A percentile compares a stretch with the other conserved stretches of the same genome.
phyloP scores from a whole-genome alignment of 1,140 invertebrate species.

The Atta texana region DNA sequence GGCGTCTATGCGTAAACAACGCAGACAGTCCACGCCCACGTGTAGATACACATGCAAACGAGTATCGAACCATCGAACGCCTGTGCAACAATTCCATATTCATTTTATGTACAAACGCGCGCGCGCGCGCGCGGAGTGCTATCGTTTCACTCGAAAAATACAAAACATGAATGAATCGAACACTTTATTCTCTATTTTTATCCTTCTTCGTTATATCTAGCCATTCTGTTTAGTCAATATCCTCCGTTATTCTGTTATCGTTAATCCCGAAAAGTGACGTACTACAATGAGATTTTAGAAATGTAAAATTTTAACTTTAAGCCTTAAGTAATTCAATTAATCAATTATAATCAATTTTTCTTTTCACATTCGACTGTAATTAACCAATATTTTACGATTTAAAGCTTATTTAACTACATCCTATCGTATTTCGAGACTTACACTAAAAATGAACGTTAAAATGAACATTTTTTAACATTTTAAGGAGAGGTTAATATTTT shows the following conservation, averaged over 20 bases:
- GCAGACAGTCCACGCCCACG: slow-evolving; percentile 8
- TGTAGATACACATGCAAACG: slow-evolving; percentile 5
- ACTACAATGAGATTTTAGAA: too few relatives aligned
- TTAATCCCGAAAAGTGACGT: too few relatives aligned
- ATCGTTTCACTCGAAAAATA: background rate
- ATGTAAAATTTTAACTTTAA: too few relatives aligned
- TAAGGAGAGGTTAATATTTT: background rate
- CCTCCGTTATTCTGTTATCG: too few relatives aligned
- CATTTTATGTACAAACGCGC: background rate
- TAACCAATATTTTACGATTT: too few relatives aligned
- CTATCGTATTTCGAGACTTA: background rate
- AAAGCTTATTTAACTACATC: too few relatives aligned
- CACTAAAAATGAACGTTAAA: background rate
- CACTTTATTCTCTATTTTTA: slow-evolving; percentile 7
- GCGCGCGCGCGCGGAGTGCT: background rate
- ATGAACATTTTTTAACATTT: background rate
- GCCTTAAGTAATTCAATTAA: too few relatives aligned
- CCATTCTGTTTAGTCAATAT: background rate
- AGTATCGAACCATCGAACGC: background rate
- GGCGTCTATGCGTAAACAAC: slow-evolving; percentile 38
- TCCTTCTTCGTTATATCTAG: background rate
- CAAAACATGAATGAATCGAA: background rate
- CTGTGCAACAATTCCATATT: background rate
- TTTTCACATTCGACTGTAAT: too few relatives aligned
- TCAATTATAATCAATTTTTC: too few relatives aligned